phyloP scores from a whole-genome alignment of 2,888 invertebrate species.

The Chymomyza fuscimana region DNA sequence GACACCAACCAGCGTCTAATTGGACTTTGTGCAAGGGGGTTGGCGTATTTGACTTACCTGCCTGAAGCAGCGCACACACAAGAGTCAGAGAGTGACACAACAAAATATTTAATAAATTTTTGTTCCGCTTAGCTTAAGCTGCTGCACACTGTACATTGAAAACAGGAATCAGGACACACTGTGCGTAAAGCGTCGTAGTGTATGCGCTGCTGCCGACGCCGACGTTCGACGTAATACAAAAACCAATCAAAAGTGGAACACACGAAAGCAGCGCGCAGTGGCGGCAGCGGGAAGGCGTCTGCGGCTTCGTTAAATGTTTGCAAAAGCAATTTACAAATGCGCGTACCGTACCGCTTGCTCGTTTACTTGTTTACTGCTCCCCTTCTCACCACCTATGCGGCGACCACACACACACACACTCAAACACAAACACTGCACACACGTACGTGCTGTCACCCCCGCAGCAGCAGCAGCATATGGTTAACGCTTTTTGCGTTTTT shows the following conservation, averaged over 20 bases:
- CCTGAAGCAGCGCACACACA: slow-evolving; percentile 46
- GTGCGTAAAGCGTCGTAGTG: slow-evolving; percentile 6
- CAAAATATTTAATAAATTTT: neutral
- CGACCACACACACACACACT: slow-evolving; percentile 13
- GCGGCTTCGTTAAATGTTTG: slow-evolving; percentile 46
- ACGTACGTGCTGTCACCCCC: slow-evolving; percentile 57
- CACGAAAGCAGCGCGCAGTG: slow-evolving; percentile 28
- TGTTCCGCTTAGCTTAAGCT: neutral
- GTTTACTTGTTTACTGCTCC: slow-evolving; percentile 17
- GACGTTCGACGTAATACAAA: neutral
- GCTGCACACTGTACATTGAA: slow-evolving; percentile 34
- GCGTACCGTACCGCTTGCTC: neutral
- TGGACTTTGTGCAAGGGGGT: slow-evolving; percentile 15
- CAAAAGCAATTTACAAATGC: slow-evolving; percentile 65
- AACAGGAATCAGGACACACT: slow-evolving; percentile 68
- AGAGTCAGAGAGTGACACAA: neutral
- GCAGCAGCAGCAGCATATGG: slow-evolving; percentile 53
- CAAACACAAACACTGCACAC: slow-evolving; percentile 21
- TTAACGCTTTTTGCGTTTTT: slow-evolving; percentile 55
- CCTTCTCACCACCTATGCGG: slow-evolving; percentile 33
- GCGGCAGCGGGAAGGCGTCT: slow-evolving; percentile 12
- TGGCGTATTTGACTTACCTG: slow-evolving; percentile 37
- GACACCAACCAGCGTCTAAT: slow-evolving; percentile 33
- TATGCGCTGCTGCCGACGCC: neutral
- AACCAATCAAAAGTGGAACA: slow-evolving; percentile 58